Evolutionary conservation across 2,113 vertebrate genomes (phyloP).

Genomic region (Osmerus mordax): DNA sequence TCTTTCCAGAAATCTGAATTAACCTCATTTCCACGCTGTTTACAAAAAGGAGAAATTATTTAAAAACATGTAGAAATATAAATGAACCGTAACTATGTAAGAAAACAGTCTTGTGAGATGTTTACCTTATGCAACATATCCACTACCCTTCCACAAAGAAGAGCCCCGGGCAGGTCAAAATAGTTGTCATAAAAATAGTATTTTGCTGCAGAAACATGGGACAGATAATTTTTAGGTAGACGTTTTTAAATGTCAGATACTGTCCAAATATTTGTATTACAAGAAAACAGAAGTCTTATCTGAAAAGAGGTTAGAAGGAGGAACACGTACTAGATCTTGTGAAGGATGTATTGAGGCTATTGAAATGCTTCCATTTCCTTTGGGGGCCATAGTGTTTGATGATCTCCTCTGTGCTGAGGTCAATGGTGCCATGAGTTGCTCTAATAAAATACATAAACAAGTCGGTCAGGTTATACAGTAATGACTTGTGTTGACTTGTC

Average conservation of each 20-base stretch:
- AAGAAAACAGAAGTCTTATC: background rate
- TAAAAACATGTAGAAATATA: background rate
- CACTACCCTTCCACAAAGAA: conserved; percentile 87
- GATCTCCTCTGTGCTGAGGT: conserved; percentile 78
- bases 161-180: conserved; percentile 91
- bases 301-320: background rate
- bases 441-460: conserved; percentile 59
- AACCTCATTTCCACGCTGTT: conserved; percentile 78
- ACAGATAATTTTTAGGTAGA: background rate
- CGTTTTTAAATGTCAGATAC: background rate
- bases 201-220: conserved; percentile 76
- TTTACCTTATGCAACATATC: conserved; percentile 86
- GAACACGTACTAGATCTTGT: conserved; percentile 81
- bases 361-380: conserved; percentile 87
- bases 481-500: background rate
- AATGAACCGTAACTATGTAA: background rate
- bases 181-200: conserved; percentile 96
- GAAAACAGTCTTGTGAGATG: background rate
- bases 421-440: conserved; percentile 84
- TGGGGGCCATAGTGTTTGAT: conserved; percentile 78
- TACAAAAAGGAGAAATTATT: conserved; percentile 23
- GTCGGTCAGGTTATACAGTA: background rate
- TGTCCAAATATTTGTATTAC: background rate
- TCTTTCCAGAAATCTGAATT: conserved; percentile 95
- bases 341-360: conserved; percentile 78